A percentile compares a stretch with the other conserved stretches of the same genome.
phyloP scores from a whole-genome alignment of 2,888 invertebrate genomes.

The Serripes groenlandicus region DNA sequence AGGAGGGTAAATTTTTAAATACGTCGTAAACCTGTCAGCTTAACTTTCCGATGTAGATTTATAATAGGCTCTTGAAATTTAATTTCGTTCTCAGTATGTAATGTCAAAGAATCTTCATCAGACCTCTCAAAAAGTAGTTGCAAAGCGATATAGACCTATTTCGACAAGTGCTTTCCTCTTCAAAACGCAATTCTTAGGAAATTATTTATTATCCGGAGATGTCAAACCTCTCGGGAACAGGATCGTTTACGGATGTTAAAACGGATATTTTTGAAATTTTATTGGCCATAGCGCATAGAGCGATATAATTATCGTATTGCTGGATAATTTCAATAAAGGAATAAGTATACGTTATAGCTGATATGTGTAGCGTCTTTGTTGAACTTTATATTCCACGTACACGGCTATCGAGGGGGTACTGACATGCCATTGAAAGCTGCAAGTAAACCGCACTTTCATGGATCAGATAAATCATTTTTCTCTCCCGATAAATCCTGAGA shows the following conservation, averaged over 20 bases:
- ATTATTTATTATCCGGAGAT: slow-evolving; percentile 26
- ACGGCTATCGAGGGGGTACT: no score
- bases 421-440: no score
- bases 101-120: slow-evolving; percentile 44
- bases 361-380: no score
- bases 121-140: slow-evolving; percentile 20
- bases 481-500: neutral
- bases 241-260: neutral
- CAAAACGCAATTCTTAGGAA: slow-evolving; percentile 27
- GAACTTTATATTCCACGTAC: no score
- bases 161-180: slow-evolving; percentile 27
- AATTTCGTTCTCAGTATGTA: slow-evolving; percentile 40
- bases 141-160: slow-evolving; percentile 25
- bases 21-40: slow-evolving; percentile 53
- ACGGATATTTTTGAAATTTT: neutral
- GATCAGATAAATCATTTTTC: slow-evolving; percentile 14
- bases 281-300: neutral
- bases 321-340: no score
- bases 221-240: slow-evolving; percentile 1
- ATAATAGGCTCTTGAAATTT: slow-evolving; percentile 42
- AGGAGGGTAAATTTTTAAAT: slow-evolving; percentile 37
- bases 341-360: no score
- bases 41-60: slow-evolving; percentile 29
- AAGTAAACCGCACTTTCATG: slow-evolving; percentile 2
- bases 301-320: neutral